Evolutionary conservation across 92 coral and sea anemone species (phyloP), one percentile per base, ranked within the genome.

Genomic region (Epizoanthus illoricatus): DNA sequence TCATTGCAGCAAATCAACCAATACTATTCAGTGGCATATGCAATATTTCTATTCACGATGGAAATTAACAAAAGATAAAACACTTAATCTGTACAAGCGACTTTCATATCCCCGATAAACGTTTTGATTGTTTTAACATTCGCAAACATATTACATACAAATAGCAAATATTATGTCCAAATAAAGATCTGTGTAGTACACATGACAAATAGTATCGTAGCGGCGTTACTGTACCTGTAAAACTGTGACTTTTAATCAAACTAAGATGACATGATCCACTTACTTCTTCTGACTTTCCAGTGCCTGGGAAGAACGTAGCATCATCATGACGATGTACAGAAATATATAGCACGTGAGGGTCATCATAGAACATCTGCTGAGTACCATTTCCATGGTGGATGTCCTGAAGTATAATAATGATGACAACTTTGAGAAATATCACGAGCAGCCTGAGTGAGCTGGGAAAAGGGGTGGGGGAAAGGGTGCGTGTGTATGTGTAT

Each of bases 381-480:
- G 99, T 97, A 18, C 99, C 99, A 84, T 97, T 97, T 7, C 99
- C 99, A 92, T 97, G 99, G 89, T 97, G 99, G 88, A 97, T 94
- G 61, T 97, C 99, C 99, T 97, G 84, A 2, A 66, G 17, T 55
- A 39, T 55, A 41, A 86, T 4, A 69, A 49, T 49, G 71, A 47
- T 45, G n/a, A 7, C 20, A 42, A 56, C 19, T 33, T 54, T 60
- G 63, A 42, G 67, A 42, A 49, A 6, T 49, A 49, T 13, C 11
- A 49, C 56, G 8, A 49, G 56, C 11, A 49, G 56, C 62, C n/a
- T 15, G 21, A 74, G 63, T 55, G 4, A 15, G 21, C 39, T 9
- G 62, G 55, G 2, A 1, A 47, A 47, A 47, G 6, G 55, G 9
- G 9, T 11, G 4, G 10, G 7, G 7, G 11, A 6, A 12, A 12